Base-by-base conservation (phyloP, 2,113 vertebrate species). In the Tylochromis polylepis region DNA sequence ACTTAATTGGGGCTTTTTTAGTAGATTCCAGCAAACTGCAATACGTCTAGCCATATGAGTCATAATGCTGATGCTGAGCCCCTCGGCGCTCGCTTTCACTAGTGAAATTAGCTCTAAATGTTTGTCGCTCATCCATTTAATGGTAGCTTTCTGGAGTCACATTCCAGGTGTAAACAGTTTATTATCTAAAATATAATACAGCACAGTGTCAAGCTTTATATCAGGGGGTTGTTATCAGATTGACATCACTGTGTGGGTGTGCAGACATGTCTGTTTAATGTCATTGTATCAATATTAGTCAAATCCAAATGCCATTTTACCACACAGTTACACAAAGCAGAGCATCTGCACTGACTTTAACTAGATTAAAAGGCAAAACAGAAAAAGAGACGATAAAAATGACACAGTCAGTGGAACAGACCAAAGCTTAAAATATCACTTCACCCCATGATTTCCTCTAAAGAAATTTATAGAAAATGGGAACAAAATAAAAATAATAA, bases 21-120 rank as follows among this genome's bases (percentile, higher is more conserved):
- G 81, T n/a, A 11, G n/a, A 34, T 84, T 81, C 43, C 60, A 34
- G 53, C 79, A 51, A 56, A 67, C 4, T 79, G 6, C 1, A 16
- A 29, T 12, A 4, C 6, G 3, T 57, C 11, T 60, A 27, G n/a
- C 72, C 2, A 4, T 81, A 87, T 92, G 89, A 94, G 86, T 94
- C 93, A 92, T 4, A 24, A 4, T 5, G 6, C 5, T 14, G n/a
- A 67, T 51, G 67, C 79, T 2, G 11, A 77, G 83, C 53, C 56
- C 51, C 43, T 81, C 72, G 2, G 3, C 4, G 1, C 15, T 8
- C 6, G 14, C 22, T 11, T 29, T 60, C 2, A 53, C 38, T 29
- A 8, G 16, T 11, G 2, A 41, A 8, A 62, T 43, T 10, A n/a
- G 1, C 11, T 67, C 8, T 3, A 31, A 59, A 27, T 82, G 2